Evolutionary conservation across 2,797 vertebrate genomes (phyloP), one percentile per base, ranked within the genome.

Genomic region (Pseudopleuronectes americanus): DNA sequence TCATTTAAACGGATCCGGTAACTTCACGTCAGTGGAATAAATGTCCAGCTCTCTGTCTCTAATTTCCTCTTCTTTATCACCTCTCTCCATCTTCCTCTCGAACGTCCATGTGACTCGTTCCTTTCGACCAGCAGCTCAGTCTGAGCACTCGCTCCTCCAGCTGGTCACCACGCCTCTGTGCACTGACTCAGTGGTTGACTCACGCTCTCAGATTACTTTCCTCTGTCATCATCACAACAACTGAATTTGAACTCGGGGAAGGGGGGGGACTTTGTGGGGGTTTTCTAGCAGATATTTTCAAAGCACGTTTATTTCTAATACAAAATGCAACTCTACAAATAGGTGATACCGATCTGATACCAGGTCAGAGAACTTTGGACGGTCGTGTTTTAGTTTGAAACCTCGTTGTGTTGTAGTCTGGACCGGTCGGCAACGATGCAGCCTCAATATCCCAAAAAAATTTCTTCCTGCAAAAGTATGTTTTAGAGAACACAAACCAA

Each of bases 151-250:
- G 17, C 47, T 52, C n/a, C 43, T 70, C 60, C 76, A 80, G 79
- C 71, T 85, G 77, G 64, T 70, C 68, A 63, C 17, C 75, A 65
- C 63, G 65, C 68, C 61, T 65, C 41, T 52, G 33, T 21, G 22
- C 21, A 47, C 10, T 80, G 76, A 82, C 57, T 87, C 80, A 80
- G 56, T 6, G 1, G 49, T 41, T 78, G 78, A 83, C 55, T 83
- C 82, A 74, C 43, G 3, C 63, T 0, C 43, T 53, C 47, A 48
- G n/a, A 48, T 8, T 7, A n/a, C 7, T 48, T 14, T 8, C 3
- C 47, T 48, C 47, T 8, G 47, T n/a, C 19, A 8, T 48, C 47
- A 10, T 19, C 47, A 48, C 21, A 21, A 48, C 19, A 48, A 14
- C 19, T 2, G 45, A 48, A 7, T 19, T 48, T 19, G 16, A 9